Percentiles rank a stretch among this genome's conserved stretches.
Evolutionary conservation across 92 coral and sea anemone species (phyloP).

Genomic region (Parazoanthus atlanticus): DNA sequence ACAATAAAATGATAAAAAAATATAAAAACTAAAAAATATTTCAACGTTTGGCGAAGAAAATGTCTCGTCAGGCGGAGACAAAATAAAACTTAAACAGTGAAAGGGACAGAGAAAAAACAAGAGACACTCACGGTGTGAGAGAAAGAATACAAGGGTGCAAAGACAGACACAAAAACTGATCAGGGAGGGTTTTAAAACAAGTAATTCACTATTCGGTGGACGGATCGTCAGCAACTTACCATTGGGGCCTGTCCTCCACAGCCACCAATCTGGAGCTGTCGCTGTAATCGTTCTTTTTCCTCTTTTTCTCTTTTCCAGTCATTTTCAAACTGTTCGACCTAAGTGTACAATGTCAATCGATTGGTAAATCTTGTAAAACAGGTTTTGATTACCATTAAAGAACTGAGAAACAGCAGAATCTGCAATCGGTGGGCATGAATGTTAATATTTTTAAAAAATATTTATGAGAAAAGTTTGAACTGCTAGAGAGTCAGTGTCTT

Average conservation of each 20-base stretch:
- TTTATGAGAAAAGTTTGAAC: not conserved
- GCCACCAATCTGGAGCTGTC: slow-evolving; percentile 53
- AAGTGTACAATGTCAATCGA: not conserved
- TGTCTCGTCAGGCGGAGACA: no score
- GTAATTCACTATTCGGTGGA: not conserved
- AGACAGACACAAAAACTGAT: no score
- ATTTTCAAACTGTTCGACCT: slow-evolving; percentile 76
- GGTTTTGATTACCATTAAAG: not conserved
- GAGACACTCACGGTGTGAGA: not conserved
- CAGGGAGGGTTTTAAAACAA: no score
- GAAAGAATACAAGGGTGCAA: not conserved
- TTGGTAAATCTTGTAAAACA: not conserved
- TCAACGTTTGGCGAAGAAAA: no score
- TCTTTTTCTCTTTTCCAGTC: slow-evolving; percentile 86
- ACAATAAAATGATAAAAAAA: no score
- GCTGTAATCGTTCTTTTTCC: slow-evolving; percentile 83
- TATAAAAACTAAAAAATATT: not conserved
- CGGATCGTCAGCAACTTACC: not conserved
- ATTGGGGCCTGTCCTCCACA: not conserved
- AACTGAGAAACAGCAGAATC: not conserved
- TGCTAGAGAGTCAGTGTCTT: not conserved
- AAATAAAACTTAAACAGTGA: not conserved
- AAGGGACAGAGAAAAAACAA: not conserved
- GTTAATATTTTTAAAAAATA: no score
- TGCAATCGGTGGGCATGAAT: not conserved